Evolutionary conservation across 2,888 invertebrate genomes (phyloP).

Genomic region (Himalopsyche anomala): DNA sequence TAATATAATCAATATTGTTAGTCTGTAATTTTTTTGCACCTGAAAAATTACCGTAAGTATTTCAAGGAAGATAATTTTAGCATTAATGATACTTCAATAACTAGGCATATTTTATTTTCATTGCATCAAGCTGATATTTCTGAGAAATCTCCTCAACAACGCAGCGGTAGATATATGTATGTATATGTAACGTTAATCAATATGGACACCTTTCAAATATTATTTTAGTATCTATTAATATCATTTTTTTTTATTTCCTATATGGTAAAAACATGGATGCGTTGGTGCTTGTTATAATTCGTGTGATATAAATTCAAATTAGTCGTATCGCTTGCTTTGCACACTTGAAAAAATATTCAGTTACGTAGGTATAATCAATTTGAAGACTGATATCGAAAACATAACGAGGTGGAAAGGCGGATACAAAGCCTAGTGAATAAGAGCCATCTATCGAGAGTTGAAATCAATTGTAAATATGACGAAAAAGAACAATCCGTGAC

Average conservation of each 20-base stretch:
- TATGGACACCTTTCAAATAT: constrained; percentile 39
- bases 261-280: constrained; percentile 22
- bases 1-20: constrained; percentile 58
- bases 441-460: no score
- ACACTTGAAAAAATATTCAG: neutral
- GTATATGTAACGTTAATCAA: neutral
- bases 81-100: constrained; percentile 49
- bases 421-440: neutral
- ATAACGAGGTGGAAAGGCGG: neutral
- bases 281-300: constrained; percentile 18
- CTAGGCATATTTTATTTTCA: constrained; percentile 52
- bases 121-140: constrained; percentile 58
- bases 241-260: neutral
- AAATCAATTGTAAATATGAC: no score
- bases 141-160: constrained; percentile 53
- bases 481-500: no score
- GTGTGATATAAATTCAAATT: constrained; percentile 16
- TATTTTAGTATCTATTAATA: constrained; percentile 39
- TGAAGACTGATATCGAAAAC: constrained; percentile 13
- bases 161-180: constrained; percentile 48
- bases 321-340: no score
- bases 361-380: neutral
- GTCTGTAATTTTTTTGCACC: constrained; percentile 52
- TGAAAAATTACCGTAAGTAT: constrained; percentile 50
- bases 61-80: constrained; percentile 53